A percentile compares a stretch with the other conserved stretches of the same genome.
Evolutionary conservation across 1,140 invertebrate genomes (phyloP).

Genomic region (Caenorhabditis inopinata): DNA sequence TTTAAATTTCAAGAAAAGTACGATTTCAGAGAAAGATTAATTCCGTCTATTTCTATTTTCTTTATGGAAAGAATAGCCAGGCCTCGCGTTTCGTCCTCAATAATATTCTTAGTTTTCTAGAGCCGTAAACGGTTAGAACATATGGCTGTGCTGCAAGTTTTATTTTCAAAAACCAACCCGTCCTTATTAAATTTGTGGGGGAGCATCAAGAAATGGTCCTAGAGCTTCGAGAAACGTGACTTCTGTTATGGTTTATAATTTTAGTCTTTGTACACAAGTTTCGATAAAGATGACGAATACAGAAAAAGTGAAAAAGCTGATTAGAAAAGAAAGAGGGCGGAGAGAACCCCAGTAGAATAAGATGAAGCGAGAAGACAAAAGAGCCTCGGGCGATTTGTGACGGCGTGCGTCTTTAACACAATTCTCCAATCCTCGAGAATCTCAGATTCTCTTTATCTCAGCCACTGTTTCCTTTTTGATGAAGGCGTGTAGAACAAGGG

Average conservation of each 20-base stretch:
- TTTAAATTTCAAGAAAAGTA: no score
- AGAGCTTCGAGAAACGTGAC: background rate
- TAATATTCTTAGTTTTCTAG: no score
- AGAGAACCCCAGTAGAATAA: background rate
- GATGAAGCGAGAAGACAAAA: constrained; percentile 21
- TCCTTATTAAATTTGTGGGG: no score
- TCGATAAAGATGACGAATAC: constrained; percentile 20
- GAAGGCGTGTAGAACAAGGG: background rate
- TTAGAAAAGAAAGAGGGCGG: background rate
- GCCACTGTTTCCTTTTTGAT: background rate
- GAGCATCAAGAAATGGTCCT: no score
- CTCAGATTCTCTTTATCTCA: background rate
- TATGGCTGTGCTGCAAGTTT: no score
- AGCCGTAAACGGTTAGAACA: no score
- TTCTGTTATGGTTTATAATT: background rate
- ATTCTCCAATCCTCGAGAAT: constrained; percentile 32
- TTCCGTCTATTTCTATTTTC: no score
- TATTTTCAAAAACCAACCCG: no score
- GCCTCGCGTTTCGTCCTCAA: no score
- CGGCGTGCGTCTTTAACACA: constrained; percentile 13
- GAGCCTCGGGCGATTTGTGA: background rate
- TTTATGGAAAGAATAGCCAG: no score
- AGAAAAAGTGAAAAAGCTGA: constrained; percentile 24
- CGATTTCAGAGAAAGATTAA: no score
- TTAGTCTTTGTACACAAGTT: constrained; percentile 14